Evolutionary conservation across 2,888 invertebrate genomes (phyloP), one percentile per base, ranked within the genome.

Genomic region (Entomobrya multifasciata): DNA sequence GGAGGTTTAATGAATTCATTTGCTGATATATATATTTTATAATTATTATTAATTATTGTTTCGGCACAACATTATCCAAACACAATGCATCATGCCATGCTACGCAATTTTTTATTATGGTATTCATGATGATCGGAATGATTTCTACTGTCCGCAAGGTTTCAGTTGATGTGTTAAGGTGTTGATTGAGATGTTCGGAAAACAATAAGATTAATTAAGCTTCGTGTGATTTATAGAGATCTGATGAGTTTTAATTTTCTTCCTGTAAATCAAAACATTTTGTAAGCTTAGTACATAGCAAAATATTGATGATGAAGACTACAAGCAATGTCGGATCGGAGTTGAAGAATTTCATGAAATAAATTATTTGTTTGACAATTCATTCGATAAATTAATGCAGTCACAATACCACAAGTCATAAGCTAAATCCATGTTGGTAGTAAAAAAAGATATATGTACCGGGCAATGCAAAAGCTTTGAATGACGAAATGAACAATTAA

Each of bases 131-230:
- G 36, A 36, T 36, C 36, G 36, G 36, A 36, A 36, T 36, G 36
- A 36, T 70, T 70, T 25, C 15, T n/a, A n/a, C n/a, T 70, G 44
- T 47, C 17, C 47, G 49, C 49, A 49, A 13, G 4, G 30, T 15
- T 30, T 30, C n/a, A 17, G 25, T n/a, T n/a, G n/a, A 22, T 70
- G 70, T 49, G 30, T 65, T 79, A 20, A 65, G 65, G 65, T 27
- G 30, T 55, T 81, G 72, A 81, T 72, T 81, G 72, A 81, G 81
- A 81, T 81, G 72, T 81, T 70, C 25, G 25, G n/a, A 60, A 81
- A 47, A 81, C 81, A 81, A 81, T 81, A 81, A 41, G 57, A 72
- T 81, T 81, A 52, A 81, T 81, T 81, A 81, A 70, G 72, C 13
- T 17, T 41, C 60, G 25, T 57, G 20, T 72, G 70, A 57, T 72